Evolutionary conservation across 1,140 invertebrate species (phyloP), one percentile per base, ranked within the genome.

Genomic region (Glomeris maerens): DNA sequence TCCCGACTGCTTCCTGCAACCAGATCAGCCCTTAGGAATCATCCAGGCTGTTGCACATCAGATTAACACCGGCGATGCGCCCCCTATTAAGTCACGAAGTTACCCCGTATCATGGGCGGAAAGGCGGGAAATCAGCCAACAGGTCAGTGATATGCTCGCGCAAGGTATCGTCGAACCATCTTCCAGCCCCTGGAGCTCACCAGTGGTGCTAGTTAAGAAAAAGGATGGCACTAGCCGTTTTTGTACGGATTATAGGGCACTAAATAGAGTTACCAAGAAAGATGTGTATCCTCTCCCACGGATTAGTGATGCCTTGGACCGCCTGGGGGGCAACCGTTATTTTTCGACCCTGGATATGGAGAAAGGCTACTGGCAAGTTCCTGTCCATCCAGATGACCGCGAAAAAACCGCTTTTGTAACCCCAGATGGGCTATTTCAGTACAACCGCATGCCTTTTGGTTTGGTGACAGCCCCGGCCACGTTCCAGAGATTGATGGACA

Each of bases 221-320:
- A 67, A 65, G 48, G 60, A 74, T 61, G 61, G 67, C 42, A 53
- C 53, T 0, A 53, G 56, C 1, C 42, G 72, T 14, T 71, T 74
- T 47, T 74, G 72, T 60, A 55, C 75, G 0, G 72, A 76, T 58
- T 76, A 64, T 54, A 29, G 71, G 27, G 28, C 45, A 20, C 45
- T 76, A 14, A 76, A 76, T 56, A 3, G 10, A 45, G 58, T 52
- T 0, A 73, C 65, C 0, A 59, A 62, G 0, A 55, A 60, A 45
- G 72, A 77, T 56, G 59, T 52, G 31, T 78, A 68, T 57, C 74
- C 75, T 56, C 49, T 77, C 2, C 73, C 71, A 0, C 44, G 60
- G 2, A 70, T 76, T 20, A 64, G 71, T n/a, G 68, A 73, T 21
- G 57, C 55, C 10, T 50, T 77, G 2, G 52, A 64, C 27, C 52